Evolutionary conservation across 2,797 vertebrate genomes (phyloP).

Genomic region (Scolopax rusticola): DNA sequence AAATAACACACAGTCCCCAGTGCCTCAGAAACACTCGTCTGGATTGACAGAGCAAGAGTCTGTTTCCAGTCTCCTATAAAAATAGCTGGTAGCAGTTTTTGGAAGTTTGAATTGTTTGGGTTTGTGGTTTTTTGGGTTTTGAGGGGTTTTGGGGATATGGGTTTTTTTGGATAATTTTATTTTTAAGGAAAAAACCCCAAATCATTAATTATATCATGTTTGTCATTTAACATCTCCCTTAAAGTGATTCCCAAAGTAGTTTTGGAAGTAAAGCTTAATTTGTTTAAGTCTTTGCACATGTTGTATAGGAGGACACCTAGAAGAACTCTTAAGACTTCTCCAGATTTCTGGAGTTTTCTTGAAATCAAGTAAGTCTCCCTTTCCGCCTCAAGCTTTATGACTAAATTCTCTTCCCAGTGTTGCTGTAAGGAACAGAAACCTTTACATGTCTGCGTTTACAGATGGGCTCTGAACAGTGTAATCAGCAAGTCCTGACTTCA

Average conservation of each 20-base stretch:
- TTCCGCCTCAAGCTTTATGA: not conserved
- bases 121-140: not conserved
- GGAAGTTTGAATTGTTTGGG: not conserved
- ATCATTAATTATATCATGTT: not conserved
- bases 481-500: slow-evolving; percentile 1
- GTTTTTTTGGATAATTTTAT: not conserved
- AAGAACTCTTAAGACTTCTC: not conserved
- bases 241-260: not conserved
- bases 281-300: not conserved
- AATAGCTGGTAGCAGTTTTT: slow-evolving; percentile 29
- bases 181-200: not conserved
- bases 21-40: slow-evolving; percentile 36
- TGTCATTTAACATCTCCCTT: not conserved
- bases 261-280: not conserved
- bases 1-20: slow-evolving; percentile 44
- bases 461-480: slow-evolving; percentile 28
- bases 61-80: slow-evolving; percentile 28
- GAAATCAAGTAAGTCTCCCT: not conserved
- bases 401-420: not conserved
- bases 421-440: not conserved
- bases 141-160: fast-evolving
- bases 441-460: not conserved
- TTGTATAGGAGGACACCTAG: not conserved
- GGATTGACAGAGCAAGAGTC: slow-evolving; percentile 24
- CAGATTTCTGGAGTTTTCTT: not conserved